Conservation (phyloP, 1,140 invertebrate species). For the Aphis craccivora region DNA sequence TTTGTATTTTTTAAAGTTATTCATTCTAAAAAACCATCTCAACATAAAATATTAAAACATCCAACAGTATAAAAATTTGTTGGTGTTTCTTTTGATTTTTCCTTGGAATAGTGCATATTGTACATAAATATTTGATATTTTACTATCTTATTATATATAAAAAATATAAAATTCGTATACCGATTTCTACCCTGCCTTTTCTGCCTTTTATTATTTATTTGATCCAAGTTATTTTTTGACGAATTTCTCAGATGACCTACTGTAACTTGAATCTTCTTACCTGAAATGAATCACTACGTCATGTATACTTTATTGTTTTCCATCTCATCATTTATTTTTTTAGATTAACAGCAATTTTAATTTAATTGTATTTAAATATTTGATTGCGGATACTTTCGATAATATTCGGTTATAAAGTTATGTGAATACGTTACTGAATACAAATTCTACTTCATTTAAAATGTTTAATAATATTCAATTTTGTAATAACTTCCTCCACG, state of each 20-base stretch:
- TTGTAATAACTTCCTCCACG: neutral
- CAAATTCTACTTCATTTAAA: neutral
- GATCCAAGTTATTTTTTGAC: neutral
- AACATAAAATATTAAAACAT: constrained; percentile 13
- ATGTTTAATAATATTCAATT: neutral
- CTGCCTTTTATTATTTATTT: neutral
- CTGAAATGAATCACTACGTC: neutral
- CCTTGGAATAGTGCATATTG: neutral
- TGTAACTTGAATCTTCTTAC: neutral
- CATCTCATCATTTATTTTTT: neutral
- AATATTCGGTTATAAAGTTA: neutral
- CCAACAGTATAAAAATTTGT: neutral
- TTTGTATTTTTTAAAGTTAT: constrained; percentile 2
- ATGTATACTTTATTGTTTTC: neutral
- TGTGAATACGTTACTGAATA: neutral
- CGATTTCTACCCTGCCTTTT: neutral
- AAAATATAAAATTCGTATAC: neutral
- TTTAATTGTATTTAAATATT: neutral
- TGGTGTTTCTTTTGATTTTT: neutral
- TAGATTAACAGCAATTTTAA: neutral
- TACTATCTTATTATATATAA: neutral
- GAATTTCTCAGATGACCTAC: neutral
- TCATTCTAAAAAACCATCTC: neutral
- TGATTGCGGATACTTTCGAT: neutral
- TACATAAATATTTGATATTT: constrained; percentile 5